These are phyloP conservation scores for Pseudomyrmex pallidus DNA, from an alignment of 1,140 invertebrate species.

Conservation along the genomic window DNA sequence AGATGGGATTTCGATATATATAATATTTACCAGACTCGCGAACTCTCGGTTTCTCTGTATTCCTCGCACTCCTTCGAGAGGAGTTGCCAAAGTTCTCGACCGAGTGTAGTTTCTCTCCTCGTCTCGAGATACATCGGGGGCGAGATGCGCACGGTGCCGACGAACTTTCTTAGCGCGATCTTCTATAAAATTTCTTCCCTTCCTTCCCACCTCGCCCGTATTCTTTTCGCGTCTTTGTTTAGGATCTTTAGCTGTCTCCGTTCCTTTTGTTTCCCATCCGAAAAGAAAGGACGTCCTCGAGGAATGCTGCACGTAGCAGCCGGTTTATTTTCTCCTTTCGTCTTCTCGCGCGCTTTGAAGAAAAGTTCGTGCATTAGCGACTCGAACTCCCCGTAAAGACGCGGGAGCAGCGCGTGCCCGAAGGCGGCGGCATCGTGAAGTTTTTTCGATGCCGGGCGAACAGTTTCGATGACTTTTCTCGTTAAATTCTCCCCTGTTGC, in stretches of 20 bases:
- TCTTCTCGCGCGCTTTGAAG: slow-evolving; percentile 29
- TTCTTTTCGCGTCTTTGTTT: slow-evolving; percentile 15
- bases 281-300: slow-evolving; percentile 34
- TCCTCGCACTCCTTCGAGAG: not conserved
- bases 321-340: slow-evolving; percentile 53
- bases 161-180: slow-evolving; percentile 60
- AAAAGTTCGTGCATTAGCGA: slow-evolving; percentile 66
- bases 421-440: slow-evolving; percentile 18
- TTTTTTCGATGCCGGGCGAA: slow-evolving; percentile 49
- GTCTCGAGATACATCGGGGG: slow-evolving; percentile 30
- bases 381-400: slow-evolving; percentile 49
- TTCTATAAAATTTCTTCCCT: slow-evolving; percentile 47
- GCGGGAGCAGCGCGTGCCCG: slow-evolving; percentile 30
- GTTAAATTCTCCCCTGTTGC: slow-evolving; percentile 47
- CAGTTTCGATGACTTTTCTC: slow-evolving; percentile 56
- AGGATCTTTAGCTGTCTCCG: not conserved
- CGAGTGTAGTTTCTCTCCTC: slow-evolving; percentile 59
- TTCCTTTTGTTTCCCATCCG: slow-evolving; percentile 5
- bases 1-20: not conserved
- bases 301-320: slow-evolving; percentile 40
- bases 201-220: not conserved
- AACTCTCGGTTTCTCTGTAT: slow-evolving; percentile 26
- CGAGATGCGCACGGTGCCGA: slow-evolving; percentile 21
- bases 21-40: slow-evolving; percentile 50
- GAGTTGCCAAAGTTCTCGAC: slow-evolving; percentile 33